Percentiles rank a stretch among this genome's conserved stretches.
Evolutionary conservation across 2,113 vertebrate genomes (phyloP).

Genomic region (Apus apus): DNA sequence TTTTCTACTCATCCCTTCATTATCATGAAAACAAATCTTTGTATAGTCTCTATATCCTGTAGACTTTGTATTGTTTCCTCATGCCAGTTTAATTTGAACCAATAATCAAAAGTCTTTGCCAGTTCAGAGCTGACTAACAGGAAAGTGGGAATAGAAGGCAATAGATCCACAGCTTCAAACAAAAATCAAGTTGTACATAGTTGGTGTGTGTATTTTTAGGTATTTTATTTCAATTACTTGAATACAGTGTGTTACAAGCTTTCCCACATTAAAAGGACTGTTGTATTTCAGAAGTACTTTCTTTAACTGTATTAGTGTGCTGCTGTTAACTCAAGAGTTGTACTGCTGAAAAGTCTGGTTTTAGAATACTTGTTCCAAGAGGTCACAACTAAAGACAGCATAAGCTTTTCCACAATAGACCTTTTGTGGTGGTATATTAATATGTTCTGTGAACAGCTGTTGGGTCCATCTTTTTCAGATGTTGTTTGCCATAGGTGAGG

Average conservation of each 20-base stretch:
- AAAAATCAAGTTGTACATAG: neutral
- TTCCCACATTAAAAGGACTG: neutral
- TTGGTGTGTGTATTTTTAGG: neutral
- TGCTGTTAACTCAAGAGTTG: neutral
- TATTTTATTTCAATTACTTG: neutral
- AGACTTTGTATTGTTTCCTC: neutral
- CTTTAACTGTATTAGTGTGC: neutral
- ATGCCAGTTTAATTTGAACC: neutral
- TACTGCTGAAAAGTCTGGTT: neutral
- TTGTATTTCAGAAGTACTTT: neutral
- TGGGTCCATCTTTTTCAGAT: slow-evolving; percentile 31
- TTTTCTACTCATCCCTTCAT: neutral
- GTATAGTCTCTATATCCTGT: neutral
- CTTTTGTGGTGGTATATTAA: neutral
- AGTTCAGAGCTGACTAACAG: neutral
- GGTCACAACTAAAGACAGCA: neutral
- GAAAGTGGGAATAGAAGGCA: neutral
- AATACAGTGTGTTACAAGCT: neutral
- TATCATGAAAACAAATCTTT: neutral
- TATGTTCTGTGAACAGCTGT: slow-evolving; percentile 42
- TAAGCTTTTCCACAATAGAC: neutral
- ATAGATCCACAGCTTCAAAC: neutral
- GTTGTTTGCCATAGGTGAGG: neutral
- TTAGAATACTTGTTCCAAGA: slow-evolving; percentile 5
- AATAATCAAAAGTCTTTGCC: neutral